Percentiles rank a stretch among this genome's conserved stretches.
Evolutionary conservation across 2,888 invertebrate species (phyloP).

Genomic region (Rhopalosiphum nymphaeae): DNA sequence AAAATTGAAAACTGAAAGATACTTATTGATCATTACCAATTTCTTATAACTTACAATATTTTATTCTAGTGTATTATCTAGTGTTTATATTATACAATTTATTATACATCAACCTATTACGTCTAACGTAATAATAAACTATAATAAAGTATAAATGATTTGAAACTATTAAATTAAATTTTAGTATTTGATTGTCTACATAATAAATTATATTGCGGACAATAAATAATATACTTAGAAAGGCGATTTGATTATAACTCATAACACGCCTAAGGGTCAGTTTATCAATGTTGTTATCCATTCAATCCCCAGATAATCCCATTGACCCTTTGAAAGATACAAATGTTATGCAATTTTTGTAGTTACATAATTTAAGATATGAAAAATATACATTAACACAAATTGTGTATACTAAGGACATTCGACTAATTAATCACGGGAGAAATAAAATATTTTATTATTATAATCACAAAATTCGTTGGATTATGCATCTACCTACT

Average conservation of each 20-base stretch:
- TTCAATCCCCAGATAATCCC: constrained; percentile 44
- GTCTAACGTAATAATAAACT: neutral
- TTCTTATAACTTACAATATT: neutral
- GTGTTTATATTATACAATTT: neutral
- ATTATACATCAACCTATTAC: neutral
- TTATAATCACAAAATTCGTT: neutral
- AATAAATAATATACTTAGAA: neutral
- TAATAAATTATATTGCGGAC: neutral
- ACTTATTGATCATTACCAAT: neutral
- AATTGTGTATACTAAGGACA: neutral
- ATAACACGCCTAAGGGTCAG: neutral
- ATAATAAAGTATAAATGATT: neutral
- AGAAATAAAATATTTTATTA: neutral
- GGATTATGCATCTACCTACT: neutral
- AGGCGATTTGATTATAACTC: neutral
- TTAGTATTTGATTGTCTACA: neutral
- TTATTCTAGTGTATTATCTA: neutral
- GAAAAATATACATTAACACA: neutral
- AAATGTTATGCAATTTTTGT: neutral
- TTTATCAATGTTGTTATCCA: constrained; percentile 3
- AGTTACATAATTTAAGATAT: neutral
- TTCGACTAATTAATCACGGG: neutral
- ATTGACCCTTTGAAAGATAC: constrained; percentile 30
- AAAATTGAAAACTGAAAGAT: neutral
- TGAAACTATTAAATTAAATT: neutral